Evolutionary conservation across 2,113 vertebrate species (phyloP).

Genomic region (Tachuris rubrigastra): DNA sequence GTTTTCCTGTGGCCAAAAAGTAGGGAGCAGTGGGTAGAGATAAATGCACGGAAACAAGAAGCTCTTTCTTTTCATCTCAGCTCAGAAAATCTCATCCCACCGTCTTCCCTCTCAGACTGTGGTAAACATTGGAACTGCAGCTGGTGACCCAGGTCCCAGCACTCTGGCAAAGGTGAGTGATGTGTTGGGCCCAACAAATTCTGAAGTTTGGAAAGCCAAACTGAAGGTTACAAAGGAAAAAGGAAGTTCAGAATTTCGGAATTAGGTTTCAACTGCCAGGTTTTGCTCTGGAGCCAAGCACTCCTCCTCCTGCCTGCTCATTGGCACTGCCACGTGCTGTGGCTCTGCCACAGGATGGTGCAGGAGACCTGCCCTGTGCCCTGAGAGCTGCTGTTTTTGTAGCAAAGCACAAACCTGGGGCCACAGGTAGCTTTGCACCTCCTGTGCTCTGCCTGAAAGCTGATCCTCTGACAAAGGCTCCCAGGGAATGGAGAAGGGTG

Average conservation of each 20-base stretch:
- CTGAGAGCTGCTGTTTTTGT: neutral
- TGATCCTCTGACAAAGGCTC: neutral
- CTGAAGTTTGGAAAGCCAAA: neutral
- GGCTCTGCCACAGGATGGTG: neutral
- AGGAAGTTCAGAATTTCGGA: neutral
- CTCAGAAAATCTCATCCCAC: neutral
- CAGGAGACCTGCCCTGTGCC: neutral
- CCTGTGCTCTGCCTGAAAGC: neutral
- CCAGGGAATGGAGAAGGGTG: neutral
- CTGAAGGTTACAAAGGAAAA: neutral
- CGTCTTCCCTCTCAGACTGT: neutral
- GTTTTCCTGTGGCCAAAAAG: neutral
- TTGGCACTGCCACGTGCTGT: neutral
- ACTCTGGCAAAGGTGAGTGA: constrained; percentile 57
- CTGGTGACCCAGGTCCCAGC: neutral
- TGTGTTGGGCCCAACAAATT: neutral
- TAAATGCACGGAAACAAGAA: neutral
- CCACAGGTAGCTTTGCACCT: neutral
- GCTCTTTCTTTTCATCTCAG: constrained; percentile 27
- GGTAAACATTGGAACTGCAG: neutral
- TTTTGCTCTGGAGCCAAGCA: neutral
- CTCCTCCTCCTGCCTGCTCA: neutral
- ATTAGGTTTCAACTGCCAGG: neutral
- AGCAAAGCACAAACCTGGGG: neutral
- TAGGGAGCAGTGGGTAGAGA: neutral